phyloP scores from a whole-genome alignment of 1,140 invertebrate genomes.

The Zaprionus gabonicus region DNA sequence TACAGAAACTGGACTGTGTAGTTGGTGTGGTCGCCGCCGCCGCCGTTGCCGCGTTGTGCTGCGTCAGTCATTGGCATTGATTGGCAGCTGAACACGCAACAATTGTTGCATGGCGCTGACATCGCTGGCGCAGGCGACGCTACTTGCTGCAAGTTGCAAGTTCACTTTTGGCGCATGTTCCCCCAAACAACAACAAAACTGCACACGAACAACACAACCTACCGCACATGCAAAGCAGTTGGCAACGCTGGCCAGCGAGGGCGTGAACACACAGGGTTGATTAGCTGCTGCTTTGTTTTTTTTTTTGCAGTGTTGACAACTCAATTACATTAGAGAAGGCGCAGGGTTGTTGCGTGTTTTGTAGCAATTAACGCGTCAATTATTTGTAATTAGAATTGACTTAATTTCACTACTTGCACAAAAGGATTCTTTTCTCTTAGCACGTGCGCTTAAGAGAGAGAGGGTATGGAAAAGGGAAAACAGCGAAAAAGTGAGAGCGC shows the following conservation, averaged over 20 bases:
- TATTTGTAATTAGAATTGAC: slow-evolving; percentile 80
- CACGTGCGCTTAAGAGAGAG: slow-evolving; percentile 42
- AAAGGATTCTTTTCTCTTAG: slow-evolving; percentile 56
- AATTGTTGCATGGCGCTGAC: slow-evolving; percentile 72
- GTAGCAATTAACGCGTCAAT: slow-evolving; percentile 75
- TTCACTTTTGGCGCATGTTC: slow-evolving; percentile 33
- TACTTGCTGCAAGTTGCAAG: slow-evolving; percentile 25
- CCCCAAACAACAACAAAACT: slow-evolving; percentile 6
- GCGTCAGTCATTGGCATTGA: slow-evolving; percentile 73
- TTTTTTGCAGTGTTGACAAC: slow-evolving; percentile 56
- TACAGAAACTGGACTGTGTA: slow-evolving; percentile 23
- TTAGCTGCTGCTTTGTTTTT: neutral
- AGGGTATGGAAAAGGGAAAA: neutral
- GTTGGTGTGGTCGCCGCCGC: slow-evolving; percentile 38
- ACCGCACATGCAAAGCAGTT: slow-evolving; percentile 31
- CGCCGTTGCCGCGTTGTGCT: slow-evolving; percentile 6
- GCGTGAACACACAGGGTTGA: slow-evolving; percentile 25
- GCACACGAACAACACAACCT: slow-evolving; percentile 16
- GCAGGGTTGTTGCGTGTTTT: slow-evolving; percentile 50
- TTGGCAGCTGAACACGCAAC: slow-evolving; percentile 78
- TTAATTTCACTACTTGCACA: slow-evolving; percentile 52
- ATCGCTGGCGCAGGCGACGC: slow-evolving; percentile 9
- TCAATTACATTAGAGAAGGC: slow-evolving; percentile 68
- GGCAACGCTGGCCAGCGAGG: slow-evolving; percentile 32
- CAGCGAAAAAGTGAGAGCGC: neutral